Base-by-base conservation (phyloP, 2,797 vertebrate species). In the Sciurus vulgaris region DNA sequence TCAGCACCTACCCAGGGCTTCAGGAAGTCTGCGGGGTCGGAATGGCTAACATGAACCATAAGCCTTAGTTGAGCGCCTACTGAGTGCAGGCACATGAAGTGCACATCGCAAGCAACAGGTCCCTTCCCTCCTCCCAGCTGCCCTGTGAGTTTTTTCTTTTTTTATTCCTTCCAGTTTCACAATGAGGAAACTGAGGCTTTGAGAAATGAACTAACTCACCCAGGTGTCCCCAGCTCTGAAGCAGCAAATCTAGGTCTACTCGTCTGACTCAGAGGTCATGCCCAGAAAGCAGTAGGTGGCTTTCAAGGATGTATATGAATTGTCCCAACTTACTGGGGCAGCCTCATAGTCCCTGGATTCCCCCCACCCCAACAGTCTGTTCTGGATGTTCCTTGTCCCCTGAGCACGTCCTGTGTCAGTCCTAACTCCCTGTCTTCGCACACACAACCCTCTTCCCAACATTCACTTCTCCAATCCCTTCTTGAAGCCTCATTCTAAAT, bases 191-290 rank as follows among this genome's bases (percentile, higher is more conserved):
- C 81, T 9, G 30, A 92, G 93, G 14, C 51, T 76, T 93, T 93
- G 82, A 95, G 91, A 95, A 86, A 92, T 88, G 35, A 93, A 79
- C 35, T 38, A 49, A 96, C 65, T 89, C 94, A 76, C 70, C 65
- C 85, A 93, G 47, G n/a, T 26, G 84, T 87, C 63, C 79, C 77
- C 67, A 92, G 73, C n/a, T 74, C 35, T 65, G 82, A 95, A 92
- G 84, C 44, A 56, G 76, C 77, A 87, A 96, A 94, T 35, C 56
- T 26, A 33, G 20, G 33, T 82, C 91, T 92, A 56, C 44, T 33
- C 82, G 59, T 88, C 70, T 96, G 90, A 93, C 70, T 96, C 67
- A 65, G 70, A 84, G 7, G 67, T 51, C 51, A 26, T 84, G 56
- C 3, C 24, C 18, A 49, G 65, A 49, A 86, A 83, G 7, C 20